Percentiles rank a stretch among this genome's conserved stretches.
Conservation (phyloP, 1,140 invertebrate genomes). For the Rhopalosiphum maidis region DNA sequence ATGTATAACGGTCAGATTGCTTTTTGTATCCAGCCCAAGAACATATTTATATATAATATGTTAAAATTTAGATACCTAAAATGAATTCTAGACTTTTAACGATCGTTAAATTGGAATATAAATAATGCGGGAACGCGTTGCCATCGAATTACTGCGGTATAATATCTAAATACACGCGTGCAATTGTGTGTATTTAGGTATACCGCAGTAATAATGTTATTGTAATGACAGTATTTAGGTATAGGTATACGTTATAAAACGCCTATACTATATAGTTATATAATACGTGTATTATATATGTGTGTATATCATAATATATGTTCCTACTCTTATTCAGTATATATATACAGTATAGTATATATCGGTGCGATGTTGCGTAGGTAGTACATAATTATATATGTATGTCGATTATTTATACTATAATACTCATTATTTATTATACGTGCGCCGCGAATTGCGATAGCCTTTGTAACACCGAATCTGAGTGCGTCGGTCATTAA, state of each 20-base stretch:
- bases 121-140: background rate
- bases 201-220: background rate
- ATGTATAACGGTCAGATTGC: too few relatives aligned
- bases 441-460: background rate
- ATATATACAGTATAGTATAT: background rate
- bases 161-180: background rate
- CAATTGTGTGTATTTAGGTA: too few relatives aligned
- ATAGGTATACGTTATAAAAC: background rate
- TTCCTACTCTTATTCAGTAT: background rate
- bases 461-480: slow-evolving; percentile 21
- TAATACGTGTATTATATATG: too few relatives aligned
- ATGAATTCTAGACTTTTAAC: too few relatives aligned
- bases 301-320: background rate
- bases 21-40: too few relatives aligned
- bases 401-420: slow-evolving; percentile 7
- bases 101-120: background rate
- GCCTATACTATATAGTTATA: background rate
- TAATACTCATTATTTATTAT: background rate
- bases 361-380: background rate
- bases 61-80: too few relatives aligned
- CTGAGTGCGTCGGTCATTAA: background rate
- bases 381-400: background rate
- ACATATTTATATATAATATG: too few relatives aligned
- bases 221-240: background rate
- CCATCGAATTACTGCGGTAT: background rate